Base-by-base conservation (phyloP, 2,797 vertebrate species). In the Typhlichthys subterraneus region DNA sequence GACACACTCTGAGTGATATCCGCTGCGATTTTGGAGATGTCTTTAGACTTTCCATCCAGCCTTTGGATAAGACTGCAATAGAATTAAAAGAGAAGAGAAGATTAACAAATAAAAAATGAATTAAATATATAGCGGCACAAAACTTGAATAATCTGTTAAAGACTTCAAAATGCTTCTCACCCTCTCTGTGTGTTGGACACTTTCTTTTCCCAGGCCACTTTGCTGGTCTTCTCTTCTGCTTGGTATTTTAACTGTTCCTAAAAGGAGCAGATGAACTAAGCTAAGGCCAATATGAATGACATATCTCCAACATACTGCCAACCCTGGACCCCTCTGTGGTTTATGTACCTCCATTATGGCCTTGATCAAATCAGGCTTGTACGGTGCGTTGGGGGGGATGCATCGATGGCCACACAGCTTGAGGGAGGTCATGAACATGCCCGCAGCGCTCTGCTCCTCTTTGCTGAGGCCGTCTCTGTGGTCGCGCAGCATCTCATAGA, bases 1-100 rank as follows among this genome's bases (percentile, higher is more conserved):
- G 96, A 99, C 69, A 99, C 95, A 71, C 93, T 95, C 89, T 99
- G 98, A n/a, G 98, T 99, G 86, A 99, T 94, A 77, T 99, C 97
- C 45, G 95, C 96, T 29, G 98, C 97, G 64, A 95, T 96, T 93
- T 98, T 99, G 51, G 98, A 99, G 86, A 99, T 96, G 80, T 98
- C 96, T 88, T 97, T 99, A 59, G 95, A 96, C 84, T 96, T 99
- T 69, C 93, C 91, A 56, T 99, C 95, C 31, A 99, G 88, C 64
- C 98, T 94, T 87, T 98, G 97, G 84, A 98, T 94, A 54, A 99
- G 94, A 87, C 98, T 99, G 85, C 53, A 23, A 59, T 59, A 51
- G 54, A 78, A 69, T 5, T 33, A 10, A 15, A 50, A 15, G 13
- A 14, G 19, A 13, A 15, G 46, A 17, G 17, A 17, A 17, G 17